These are phyloP conservation scores for Saccopteryx leptura DNA, from an alignment of 2,113 vertebrate species.

Conservation along the genomic window DNA sequence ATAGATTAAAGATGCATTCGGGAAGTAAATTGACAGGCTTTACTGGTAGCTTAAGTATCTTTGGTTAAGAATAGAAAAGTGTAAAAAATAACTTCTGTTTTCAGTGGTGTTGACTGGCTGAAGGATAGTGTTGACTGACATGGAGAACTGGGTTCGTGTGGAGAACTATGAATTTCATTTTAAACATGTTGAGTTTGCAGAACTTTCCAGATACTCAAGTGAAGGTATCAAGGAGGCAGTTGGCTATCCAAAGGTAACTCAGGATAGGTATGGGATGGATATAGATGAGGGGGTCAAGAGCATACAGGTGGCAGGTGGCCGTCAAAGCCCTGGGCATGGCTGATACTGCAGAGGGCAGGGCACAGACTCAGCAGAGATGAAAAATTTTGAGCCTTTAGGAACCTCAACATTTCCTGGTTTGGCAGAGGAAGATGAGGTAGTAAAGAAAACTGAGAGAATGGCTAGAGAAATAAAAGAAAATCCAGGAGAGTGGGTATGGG, in stretches of 20 bases:
- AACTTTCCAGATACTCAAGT: neutral
- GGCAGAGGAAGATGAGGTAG: neutral
- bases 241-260: neutral
- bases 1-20: neutral
- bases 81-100: neutral
- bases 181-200: neutral
- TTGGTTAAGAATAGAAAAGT: neutral
- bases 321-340: too few species aligned
- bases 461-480: slow-evolving; percentile 4
- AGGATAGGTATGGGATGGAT: neutral
- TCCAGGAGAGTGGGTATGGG: neutral
- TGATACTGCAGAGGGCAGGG: neutral
- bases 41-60: neutral
- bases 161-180: neutral
- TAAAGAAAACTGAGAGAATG: neutral
- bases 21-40: neutral
- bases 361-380: neutral
- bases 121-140: neutral
- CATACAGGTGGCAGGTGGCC: neutral
- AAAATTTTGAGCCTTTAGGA: neutral
- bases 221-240: neutral
- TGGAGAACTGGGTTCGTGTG: neutral
- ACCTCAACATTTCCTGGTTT: neutral
- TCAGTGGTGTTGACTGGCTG: neutral
- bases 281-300: neutral